Base-by-base conservation (phyloP, 2,888 invertebrate genomes). In the Amblyteles armatorius region DNA sequence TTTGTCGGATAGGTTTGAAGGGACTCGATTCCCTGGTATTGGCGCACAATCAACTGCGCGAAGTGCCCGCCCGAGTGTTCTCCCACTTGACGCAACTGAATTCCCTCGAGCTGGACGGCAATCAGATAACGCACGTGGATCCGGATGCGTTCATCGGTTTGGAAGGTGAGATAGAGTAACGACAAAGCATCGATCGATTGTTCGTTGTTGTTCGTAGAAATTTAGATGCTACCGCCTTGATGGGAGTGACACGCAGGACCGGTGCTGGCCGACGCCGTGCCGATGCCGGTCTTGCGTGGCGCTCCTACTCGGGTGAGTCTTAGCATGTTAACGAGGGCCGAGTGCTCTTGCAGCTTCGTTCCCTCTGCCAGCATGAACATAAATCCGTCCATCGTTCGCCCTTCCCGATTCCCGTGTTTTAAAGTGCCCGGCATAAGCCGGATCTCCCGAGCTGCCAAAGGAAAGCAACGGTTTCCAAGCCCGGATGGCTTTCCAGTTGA, bases 61-160 rank as follows among this genome's bases (percentile, higher is more conserved):
- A 96, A 91, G 96, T 98, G 87, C 97, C 98, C 19, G 95, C 96
- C 4, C 96, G 97, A 91, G 98, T 98, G 73, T 98, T 98, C 94
- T 96, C 96, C 2, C 97, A 97, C 93, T 94, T 98, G 90, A 96
- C 95, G 29, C 95, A 97, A 90, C 95, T 98, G 79, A 98, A 98
- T 94, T 98, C 98, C 4, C 94, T 98, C 92, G 98, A 98, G 94
- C 94, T 98, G 89, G 98, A 98, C 92, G 98, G 97, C 82, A 98
- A 98, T 94, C 95, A 95, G 91, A 98, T 98, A 88, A 96, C 95
- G 88, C 95, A 96, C 89, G 96, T 98, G 89, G 97, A 98, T 93
- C 96, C 97, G 84, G 97, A 97, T 89, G 98, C 98, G 36, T 98
- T 98, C 92, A 95, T 96, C 85, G 98, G 98, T 88, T 95, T 98